phyloP scores from a whole-genome alignment of 1,140 invertebrate genomes.

The Bicyclus anynana region DNA sequence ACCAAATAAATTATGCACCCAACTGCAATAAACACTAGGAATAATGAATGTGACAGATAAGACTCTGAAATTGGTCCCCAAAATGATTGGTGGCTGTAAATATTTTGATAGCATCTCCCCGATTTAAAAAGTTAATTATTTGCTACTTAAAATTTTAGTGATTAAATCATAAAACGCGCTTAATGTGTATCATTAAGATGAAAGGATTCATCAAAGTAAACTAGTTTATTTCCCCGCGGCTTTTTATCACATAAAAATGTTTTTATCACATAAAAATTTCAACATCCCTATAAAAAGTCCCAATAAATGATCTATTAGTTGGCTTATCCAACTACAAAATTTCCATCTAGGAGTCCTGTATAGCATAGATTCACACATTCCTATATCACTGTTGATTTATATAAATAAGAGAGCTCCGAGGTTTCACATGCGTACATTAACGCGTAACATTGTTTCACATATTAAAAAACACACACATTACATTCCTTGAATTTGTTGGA shows the following conservation, averaged over 20 bases:
- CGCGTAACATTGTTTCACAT: no score
- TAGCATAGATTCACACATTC: no score
- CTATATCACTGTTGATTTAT: no score
- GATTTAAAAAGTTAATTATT: slow-evolving; percentile 19
- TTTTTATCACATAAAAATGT: background rate
- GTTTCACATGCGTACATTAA: no score
- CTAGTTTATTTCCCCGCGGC: background rate
- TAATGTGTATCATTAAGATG: slow-evolving; percentile 8
- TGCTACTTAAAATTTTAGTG: slow-evolving; percentile 8
- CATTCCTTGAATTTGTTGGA: no score
- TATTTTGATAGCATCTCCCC: slow-evolving; percentile 18
- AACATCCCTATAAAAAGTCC: no score
- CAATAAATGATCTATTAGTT: no score
- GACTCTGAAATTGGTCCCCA: slow-evolving; percentile 15
- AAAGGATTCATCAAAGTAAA: background rate
- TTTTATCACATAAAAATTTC: no score
- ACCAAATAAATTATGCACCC: slow-evolving; percentile 4
- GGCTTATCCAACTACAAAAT: no score
- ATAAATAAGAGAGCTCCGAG: no score
- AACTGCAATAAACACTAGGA: slow-evolving; percentile 17
- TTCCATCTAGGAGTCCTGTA: no score
- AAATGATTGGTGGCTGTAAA: slow-evolving; percentile 24
- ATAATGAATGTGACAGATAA: slow-evolving; percentile 19
- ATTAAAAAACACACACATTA: no score
- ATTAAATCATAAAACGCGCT: slow-evolving; percentile 2